phyloP scores from a whole-genome alignment of 2,113 vertebrate genomes.

The Rousettus leschenaultii region DNA sequence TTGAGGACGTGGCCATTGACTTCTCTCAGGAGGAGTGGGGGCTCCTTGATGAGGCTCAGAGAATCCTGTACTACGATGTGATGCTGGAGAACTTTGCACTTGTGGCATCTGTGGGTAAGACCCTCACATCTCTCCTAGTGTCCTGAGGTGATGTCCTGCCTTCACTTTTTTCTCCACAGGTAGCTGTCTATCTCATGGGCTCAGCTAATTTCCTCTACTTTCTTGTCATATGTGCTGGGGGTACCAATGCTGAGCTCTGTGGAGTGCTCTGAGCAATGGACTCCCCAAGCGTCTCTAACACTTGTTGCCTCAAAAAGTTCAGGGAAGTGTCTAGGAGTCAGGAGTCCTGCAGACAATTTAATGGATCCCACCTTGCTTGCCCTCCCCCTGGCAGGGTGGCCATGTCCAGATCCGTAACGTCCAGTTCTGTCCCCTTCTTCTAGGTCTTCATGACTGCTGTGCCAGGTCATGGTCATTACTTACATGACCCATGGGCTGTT shows the following conservation, averaged over 20 bases:
- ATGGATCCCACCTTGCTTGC: neutral
- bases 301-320: neutral
- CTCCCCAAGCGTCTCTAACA: neutral
- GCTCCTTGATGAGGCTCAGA: constrained; percentile 43
- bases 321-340: neutral
- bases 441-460: neutral
- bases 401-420: neutral
- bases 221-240: neutral
- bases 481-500: neutral
- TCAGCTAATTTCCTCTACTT: neutral
- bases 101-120: neutral
- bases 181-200: neutral
- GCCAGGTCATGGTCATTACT: neutral
- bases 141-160: neutral
- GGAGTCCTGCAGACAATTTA: neutral
- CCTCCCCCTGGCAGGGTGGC: neutral
- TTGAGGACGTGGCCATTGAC: constrained; percentile 36
- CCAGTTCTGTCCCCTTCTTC: neutral
- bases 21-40: constrained; percentile 54
- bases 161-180: neutral
- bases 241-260: neutral
- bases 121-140: neutral
- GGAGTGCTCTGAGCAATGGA: neutral
- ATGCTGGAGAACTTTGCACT: constrained; percentile 41
- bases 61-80: neutral